These are phyloP conservation scores for Atherinomorus stipes DNA, from an alignment of 2,113 vertebrate genomes.

Conservation along the genomic window DNA sequence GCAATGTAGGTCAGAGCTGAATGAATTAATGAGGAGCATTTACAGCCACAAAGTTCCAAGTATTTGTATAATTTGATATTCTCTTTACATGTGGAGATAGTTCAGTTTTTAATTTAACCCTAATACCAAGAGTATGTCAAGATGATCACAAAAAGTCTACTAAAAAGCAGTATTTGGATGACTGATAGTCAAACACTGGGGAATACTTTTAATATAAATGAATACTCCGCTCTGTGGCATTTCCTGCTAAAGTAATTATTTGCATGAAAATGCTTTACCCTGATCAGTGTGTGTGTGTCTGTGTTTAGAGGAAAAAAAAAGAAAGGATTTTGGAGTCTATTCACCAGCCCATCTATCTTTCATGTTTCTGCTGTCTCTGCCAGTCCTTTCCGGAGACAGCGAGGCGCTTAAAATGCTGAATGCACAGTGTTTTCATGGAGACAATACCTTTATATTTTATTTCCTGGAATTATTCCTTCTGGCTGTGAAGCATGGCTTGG, in stretches of 20 bases:
- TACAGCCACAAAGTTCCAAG: conserved; percentile 36
- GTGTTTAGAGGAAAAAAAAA: conserved; percentile 30
- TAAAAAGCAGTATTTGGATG: conserved; percentile 19
- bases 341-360: conserved; percentile 57
- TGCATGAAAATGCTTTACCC: conserved; percentile 66
- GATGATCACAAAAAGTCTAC: conserved; percentile 35
- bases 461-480: conserved; percentile 63
- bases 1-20: conserved; percentile 60
- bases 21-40: conserved; percentile 48
- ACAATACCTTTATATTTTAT: conserved; percentile 74
- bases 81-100: conserved; percentile 27
- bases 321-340: conserved; percentile 55
- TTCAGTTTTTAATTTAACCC: conserved; percentile 40
- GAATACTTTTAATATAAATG: conserved; percentile 51
- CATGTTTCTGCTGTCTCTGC: conserved; percentile 32
- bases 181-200: conserved; percentile 21
- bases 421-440: conserved; percentile 48
- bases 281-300: conserved; percentile 37
- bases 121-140: conserved; percentile 26
- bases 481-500: conserved; percentile 51
- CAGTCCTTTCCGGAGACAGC: conserved; percentile 41
- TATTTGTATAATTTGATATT: conserved; percentile 47
- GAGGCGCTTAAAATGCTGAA: conserved; percentile 65
- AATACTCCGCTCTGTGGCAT: conserved; percentile 54
- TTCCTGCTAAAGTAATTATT: conserved; percentile 57